Conservation (phyloP, 2,797 vertebrate species). For the Micrastur ruficollis region DNA sequence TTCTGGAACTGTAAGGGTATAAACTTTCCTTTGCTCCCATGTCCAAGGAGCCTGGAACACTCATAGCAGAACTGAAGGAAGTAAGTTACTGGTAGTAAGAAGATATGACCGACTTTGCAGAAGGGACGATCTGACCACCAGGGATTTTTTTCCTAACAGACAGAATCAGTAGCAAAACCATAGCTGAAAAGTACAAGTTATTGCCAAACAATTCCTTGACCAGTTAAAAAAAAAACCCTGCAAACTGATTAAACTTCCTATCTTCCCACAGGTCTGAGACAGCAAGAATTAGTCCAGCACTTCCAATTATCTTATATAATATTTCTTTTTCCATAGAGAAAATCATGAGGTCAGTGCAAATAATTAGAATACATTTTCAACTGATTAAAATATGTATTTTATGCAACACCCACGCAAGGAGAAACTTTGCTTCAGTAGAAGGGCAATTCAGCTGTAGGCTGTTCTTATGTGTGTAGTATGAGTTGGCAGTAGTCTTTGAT, state of each 20-base stretch:
- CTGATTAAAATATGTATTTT: neutral
- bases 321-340: neutral
- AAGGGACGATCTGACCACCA: neutral
- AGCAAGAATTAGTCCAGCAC: neutral
- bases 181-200: neutral
- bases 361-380: neutral
- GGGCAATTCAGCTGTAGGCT: constrained; percentile 30
- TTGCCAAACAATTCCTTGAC: neutral
- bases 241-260: neutral
- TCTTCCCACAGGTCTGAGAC: neutral
- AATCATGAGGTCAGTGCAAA: neutral
- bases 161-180: neutral
- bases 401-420: neutral
- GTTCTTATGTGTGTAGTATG: neutral
- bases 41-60: neutral
- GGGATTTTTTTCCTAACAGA: neutral
- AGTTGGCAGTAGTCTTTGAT: constrained; percentile 56
- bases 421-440: constrained; percentile 20
- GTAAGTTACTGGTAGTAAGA: neutral
- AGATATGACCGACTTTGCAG: neutral
- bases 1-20: neutral
- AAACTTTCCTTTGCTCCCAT: neutral
- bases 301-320: neutral
- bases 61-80: neutral
- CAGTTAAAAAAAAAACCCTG: neutral